Percentiles rank a stretch among this genome's conserved stretches.
phyloP scores from a whole-genome alignment of 2,797 vertebrate species.

The Sebastes taczanowskii region DNA sequence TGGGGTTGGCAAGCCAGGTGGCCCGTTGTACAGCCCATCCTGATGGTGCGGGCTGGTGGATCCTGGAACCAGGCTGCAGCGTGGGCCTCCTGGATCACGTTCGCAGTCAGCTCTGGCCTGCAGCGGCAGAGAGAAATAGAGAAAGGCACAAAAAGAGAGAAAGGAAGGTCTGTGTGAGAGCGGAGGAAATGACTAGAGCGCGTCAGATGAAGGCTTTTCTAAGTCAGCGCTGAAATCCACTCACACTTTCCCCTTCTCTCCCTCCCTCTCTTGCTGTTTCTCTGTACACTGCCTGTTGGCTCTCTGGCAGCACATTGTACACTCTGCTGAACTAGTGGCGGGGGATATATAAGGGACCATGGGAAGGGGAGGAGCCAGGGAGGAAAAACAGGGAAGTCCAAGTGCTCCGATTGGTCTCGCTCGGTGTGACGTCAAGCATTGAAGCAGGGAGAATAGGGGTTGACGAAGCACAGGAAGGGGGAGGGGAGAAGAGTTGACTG shows the following conservation, averaged over 20 bases:
- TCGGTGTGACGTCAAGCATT: conserved; percentile 71
- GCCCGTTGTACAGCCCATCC: conserved; percentile 90
- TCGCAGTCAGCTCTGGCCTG: conserved; percentile 47
- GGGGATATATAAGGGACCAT: conserved; percentile 75
- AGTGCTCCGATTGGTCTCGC: conserved; percentile 68
- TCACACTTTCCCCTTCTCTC: conserved; percentile 71
- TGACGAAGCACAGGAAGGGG: conserved; percentile 72
- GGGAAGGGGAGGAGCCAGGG: conserved; percentile 68
- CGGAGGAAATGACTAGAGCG: conserved; percentile 32
- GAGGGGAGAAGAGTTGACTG: conserved; percentile 69
- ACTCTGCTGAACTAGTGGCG: conserved; percentile 67
- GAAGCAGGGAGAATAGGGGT: conserved; percentile 65
- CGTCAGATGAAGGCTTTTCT: conserved; percentile 42
- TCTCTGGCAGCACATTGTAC: conserved; percentile 80
- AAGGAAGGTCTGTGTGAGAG: conserved; percentile 39
- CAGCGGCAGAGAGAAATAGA: conserved; percentile 44
- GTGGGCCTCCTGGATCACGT: conserved; percentile 38
- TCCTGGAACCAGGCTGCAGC: conserved; percentile 27
- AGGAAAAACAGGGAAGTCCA: conserved; percentile 59
- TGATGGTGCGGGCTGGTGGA: conserved; percentile 24
- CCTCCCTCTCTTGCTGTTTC: conserved; percentile 61
- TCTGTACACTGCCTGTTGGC: conserved; percentile 63
- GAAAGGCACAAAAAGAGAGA: conserved; percentile 18
- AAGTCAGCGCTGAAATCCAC: conserved; percentile 69
- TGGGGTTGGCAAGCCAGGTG: conserved; percentile 83